Evolutionary conservation across 2,888 invertebrate genomes (phyloP).

Genomic region (Rhagium mordax): DNA sequence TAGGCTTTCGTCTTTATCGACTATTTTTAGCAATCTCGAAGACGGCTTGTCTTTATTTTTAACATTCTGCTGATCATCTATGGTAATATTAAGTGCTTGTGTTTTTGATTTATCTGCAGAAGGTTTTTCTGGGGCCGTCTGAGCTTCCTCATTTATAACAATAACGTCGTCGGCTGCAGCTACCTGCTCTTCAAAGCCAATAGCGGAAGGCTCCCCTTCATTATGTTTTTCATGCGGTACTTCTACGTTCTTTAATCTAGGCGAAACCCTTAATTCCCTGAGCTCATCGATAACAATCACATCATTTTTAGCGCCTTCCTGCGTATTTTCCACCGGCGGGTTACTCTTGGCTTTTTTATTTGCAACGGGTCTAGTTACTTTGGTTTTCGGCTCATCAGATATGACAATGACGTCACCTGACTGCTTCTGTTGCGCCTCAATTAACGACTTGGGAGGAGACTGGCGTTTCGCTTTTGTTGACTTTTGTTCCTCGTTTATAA

Average conservation of each 20-base stretch:
- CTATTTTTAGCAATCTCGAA: not conserved
- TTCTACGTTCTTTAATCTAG: conserved; percentile 6
- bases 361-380: not conserved
- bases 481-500: not conserved
- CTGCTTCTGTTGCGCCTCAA: not conserved
- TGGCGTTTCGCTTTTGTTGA: conserved; percentile 6
- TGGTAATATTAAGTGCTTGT: not conserved
- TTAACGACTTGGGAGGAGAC: not conserved
- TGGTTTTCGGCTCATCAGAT: conserved; percentile 11
- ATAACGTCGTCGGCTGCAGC: not conserved
- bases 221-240: not conserved
- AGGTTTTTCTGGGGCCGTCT: not conserved
- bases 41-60: not conserved
- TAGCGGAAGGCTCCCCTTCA: not conserved
- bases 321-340: not conserved
- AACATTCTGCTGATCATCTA: not conserved
- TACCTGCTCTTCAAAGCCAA: not conserved
- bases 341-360: not conserved
- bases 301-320: conserved; percentile 16
- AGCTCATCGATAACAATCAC: conserved; percentile 33
- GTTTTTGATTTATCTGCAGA: not conserved
- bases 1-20: not conserved
- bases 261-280: conserved; percentile 6
- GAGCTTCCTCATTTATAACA: conserved; percentile 2
- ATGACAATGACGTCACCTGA: conserved; percentile 22